Base-by-base conservation (phyloP, 2,113 vertebrate species). In the Alosa alosa region DNA sequence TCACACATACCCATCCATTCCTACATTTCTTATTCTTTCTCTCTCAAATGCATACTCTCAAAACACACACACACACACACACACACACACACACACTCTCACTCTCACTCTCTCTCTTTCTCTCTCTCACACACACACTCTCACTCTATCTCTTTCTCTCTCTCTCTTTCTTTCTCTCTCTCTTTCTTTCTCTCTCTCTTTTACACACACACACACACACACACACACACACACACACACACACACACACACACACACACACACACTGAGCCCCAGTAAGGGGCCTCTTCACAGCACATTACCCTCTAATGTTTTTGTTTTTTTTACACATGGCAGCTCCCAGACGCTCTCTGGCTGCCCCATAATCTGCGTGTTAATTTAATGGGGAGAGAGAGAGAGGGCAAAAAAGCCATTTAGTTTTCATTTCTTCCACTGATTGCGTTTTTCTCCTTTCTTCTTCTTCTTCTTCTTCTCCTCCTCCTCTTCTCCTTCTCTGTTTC, bases 281-380 rank as follows among this genome's bases (percentile, higher is more conserved):
- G 50, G n/a, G 39, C 45, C n/a, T 81, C 86, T 86, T 82, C 86
- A 89, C 87, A 89, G 81, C 25, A 86, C 89, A 89, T 91, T 89
- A 90, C 68, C 15, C 50, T 5, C 84, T 83, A 89, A 64, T 88
- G 87, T 89, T 90, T 88, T 88, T 82, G 81, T 82, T 83, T 86
- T 87, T 88, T 87, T 60, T 49, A 85, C 86, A 81, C 81, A 82
- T 86, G 84, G 84, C 46, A 68, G 86, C 36, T 72, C 39, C 64
- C 83, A 84, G 88, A 0, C 72, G 31, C 36, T 39, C 25, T 55
- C 50, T 46, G 5, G 20, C 44, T 72, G 82, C 82, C 86, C 57
- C 22, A 52, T 85, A 72, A 84, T 86, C 82, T 41, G 50, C 72
- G 31, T 90, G 82, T 75, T 86, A 46, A 87, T 85, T 85, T 81